These are phyloP conservation scores for Prunella fulvescens DNA, from an alignment of 2,113 vertebrate genomes.

Conservation along the genomic window DNA sequence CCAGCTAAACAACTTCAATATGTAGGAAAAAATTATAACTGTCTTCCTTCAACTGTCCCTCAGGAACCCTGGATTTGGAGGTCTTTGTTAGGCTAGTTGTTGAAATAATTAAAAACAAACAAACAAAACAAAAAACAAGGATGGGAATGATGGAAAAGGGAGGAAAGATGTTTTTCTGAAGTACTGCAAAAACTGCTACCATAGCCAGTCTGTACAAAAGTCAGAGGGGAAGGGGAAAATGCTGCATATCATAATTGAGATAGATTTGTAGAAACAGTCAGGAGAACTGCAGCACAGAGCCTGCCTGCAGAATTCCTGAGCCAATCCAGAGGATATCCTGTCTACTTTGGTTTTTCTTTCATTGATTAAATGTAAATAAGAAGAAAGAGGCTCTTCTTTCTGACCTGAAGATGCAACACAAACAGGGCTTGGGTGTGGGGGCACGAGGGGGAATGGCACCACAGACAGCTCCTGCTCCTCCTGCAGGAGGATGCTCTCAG, in stretches of 20 bases:
- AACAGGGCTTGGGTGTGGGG: not conserved
- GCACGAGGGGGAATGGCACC: not conserved
- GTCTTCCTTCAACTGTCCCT: not conserved
- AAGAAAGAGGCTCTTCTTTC: not conserved
- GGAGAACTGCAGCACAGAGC: not conserved
- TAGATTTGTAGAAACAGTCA: not conserved
- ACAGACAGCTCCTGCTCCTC: not conserved
- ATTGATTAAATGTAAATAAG: not conserved
- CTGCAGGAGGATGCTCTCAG: not conserved
- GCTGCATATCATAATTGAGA: not conserved
- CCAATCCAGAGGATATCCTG: not conserved
- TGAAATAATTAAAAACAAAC: not conserved
- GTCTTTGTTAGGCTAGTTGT: not conserved
- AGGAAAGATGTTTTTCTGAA: not conserved
- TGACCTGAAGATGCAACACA: not conserved
- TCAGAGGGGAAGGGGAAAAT: not conserved
- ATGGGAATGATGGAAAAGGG: not conserved
- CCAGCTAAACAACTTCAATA: not conserved
- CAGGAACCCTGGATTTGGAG: not conserved
- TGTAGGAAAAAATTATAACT: not conserved
- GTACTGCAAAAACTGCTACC: not conserved
- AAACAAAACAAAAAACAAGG: not conserved
- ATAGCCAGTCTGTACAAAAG: not conserved
- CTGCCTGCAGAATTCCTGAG: not conserved
- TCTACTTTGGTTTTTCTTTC: not conserved